Evolutionary conservation across 2,888 invertebrate species (phyloP), one percentile per base, ranked within the genome.

Genomic region (Sycophila texana): DNA sequence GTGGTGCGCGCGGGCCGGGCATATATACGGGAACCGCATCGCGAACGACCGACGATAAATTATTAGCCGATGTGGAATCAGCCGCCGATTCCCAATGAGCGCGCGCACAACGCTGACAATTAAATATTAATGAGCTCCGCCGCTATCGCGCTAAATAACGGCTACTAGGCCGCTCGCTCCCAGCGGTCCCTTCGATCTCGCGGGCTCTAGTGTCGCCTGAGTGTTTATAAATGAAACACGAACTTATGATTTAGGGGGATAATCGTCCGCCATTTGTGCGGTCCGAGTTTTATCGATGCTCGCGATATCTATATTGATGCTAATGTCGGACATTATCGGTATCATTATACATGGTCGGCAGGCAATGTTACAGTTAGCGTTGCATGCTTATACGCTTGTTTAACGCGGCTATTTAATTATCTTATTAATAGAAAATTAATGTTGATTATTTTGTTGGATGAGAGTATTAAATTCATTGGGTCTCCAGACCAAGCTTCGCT

Each of bases 101-200:
- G 49, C 71, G 26, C 55, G 16, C 49, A 51, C 70, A 72, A 71
- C 71, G 66, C 68, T 66, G 81, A 72, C 81, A 81, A 81, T 81
- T 81, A 81, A 81, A 78, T 81, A 77, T 78, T 81, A 81, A 81
- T 81, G 77, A 81, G 78, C 63, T 55, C 55, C 60, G n/a, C n/a
- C 53, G 51, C 22, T 20, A 70, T 58, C 63, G 61, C 47, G 53
- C 73, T 78, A 78, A 77, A 77, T 72, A 77, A 72, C 65, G 47
- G 49, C 57, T 22, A 13, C 49, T 22, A 13, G 22, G 18, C 72
- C n/a, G n/a, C 57, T 63, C 39, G n/a, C 16, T 47, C 7, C n/a
- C 26, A 14, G 12, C 47, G 39, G 20, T 22, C 16, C 22, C 22
- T 22, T 66, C 66, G 51, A 51, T 66, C 66, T 30, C 65, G 0